Conservation (phyloP, 1,140 invertebrate species). For the Bombus superbus region DNA sequence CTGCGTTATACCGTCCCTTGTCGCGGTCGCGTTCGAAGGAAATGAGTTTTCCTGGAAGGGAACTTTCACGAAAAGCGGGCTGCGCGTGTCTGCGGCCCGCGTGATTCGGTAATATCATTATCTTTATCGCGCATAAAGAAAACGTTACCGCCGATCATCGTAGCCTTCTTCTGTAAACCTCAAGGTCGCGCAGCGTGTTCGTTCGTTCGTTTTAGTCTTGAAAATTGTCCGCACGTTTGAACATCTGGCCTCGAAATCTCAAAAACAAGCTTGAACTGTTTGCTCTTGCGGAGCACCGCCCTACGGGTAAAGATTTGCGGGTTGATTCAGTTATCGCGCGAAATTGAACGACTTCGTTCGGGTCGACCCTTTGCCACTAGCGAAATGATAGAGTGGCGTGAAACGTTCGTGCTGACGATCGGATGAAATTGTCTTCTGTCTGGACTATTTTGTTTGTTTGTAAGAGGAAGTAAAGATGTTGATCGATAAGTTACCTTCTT, state of each 20-base stretch:
- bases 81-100: not conserved
- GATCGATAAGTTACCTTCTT: not conserved
- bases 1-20: conserved; percentile 64
- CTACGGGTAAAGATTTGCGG: conserved; percentile 15
- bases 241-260: not conserved
- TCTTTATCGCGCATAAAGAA: conserved; percentile 45
- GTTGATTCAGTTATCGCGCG: conserved; percentile 38
- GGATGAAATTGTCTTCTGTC: not conserved
- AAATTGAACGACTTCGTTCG: conserved; percentile 34
- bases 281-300: not conserved
- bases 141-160: conserved; percentile 47
- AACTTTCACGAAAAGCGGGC: not conserved
- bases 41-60: conserved; percentile 59
- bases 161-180: too few relatives aligned
- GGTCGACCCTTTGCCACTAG: not conserved
- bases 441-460: not conserved
- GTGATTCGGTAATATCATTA: conserved; percentile 56
- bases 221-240: conserved; percentile 6
- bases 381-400: not conserved
- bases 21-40: conserved; percentile 35
- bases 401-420: not conserved
- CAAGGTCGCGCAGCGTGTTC: not conserved
- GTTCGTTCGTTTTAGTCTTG: not conserved
- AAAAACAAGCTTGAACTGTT: not conserved
- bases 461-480: too few relatives aligned